phyloP scores from a whole-genome alignment of 2,888 invertebrate genomes.

The Caenorhabditis sulstoni region DNA sequence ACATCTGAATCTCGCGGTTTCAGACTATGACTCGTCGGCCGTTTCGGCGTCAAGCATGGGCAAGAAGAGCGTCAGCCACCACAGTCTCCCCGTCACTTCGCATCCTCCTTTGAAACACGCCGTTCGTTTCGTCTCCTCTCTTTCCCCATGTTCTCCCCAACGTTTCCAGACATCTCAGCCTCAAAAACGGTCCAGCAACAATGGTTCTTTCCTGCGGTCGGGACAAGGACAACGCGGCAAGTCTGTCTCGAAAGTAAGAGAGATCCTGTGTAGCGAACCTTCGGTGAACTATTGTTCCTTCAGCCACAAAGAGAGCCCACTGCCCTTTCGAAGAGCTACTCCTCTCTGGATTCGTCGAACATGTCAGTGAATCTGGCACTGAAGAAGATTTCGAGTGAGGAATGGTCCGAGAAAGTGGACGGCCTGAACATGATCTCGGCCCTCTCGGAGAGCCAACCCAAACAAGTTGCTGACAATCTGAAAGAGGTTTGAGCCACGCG shows the following conservation, averaged over 20 bases:
- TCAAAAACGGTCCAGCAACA: slow-evolving; percentile 41
- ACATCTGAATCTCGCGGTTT: no score
- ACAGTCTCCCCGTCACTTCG: slow-evolving; percentile 65
- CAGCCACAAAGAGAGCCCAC: slow-evolving; percentile 32
- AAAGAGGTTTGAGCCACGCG: no score
- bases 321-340: slow-evolving; percentile 43
- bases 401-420: slow-evolving; percentile 86
- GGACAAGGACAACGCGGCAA: slow-evolving; percentile 55
- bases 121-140: slow-evolving; percentile 4
- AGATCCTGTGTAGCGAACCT: neutral
- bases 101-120: slow-evolving; percentile 61
- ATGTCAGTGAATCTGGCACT: slow-evolving; percentile 61
- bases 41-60: slow-evolving; percentile 33
- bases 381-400: slow-evolving; percentile 66
- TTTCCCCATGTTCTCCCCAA: neutral
- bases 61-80: slow-evolving; percentile 67
- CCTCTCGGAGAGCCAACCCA: slow-evolving; percentile 61
- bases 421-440: slow-evolving; percentile 83
- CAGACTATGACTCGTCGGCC: slow-evolving; percentile 44
- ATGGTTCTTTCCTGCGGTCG: slow-evolving; percentile 40
- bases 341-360: slow-evolving; percentile 52
- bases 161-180: slow-evolving; percentile 52
- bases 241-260: slow-evolving; percentile 39
- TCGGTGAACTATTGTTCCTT: neutral
- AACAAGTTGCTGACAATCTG: slow-evolving; percentile 61